phyloP scores from a whole-genome alignment of 2,888 invertebrate genomes.

The Epistrophe eligans region DNA sequence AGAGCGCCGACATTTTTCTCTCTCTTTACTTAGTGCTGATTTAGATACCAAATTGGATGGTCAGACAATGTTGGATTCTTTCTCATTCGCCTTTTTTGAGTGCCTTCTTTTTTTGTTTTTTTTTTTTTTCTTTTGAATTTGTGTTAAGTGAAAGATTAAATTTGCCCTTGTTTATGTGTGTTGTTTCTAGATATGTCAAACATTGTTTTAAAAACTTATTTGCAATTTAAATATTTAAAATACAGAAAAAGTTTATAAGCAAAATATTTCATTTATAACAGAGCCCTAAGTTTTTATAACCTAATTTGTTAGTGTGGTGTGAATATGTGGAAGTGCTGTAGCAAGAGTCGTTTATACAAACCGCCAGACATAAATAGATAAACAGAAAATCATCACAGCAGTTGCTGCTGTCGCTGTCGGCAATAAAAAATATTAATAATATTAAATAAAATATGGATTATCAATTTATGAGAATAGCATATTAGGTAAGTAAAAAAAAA shows the following conservation, averaged over 20 bases:
- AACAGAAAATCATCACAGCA: conserved; percentile 44
- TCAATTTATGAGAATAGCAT: conserved; percentile 22
- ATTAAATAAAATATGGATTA: conserved; percentile 35
- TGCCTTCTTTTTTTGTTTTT: conserved; percentile 24
- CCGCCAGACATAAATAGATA: conserved; percentile 68
- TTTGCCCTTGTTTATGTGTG: conserved; percentile 44
- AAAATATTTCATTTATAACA: conserved; percentile 29
- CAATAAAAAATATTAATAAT: neutral
- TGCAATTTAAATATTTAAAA: conserved; percentile 8
- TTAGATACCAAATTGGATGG: conserved; percentile 60
- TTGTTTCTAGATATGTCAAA: conserved; percentile 27
- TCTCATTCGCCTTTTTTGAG: neutral
- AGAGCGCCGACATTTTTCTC: conserved; percentile 47
- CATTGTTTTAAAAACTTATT: conserved; percentile 15
- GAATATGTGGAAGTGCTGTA: conserved; percentile 61
- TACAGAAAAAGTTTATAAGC: neutral
- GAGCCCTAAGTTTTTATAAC: conserved; percentile 53
- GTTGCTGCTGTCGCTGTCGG: conserved; percentile 41
- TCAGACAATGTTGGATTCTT: conserved; percentile 29
- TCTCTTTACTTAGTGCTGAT: conserved; percentile 60
- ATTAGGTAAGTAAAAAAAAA: conserved; percentile 42
- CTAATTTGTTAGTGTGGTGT: conserved; percentile 55
- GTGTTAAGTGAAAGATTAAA: conserved; percentile 48
- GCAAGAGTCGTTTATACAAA: conserved; percentile 44
- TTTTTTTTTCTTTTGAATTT: conserved; percentile 5